Base-by-base conservation (phyloP, 2,888 invertebrate genomes). In the Platycnemis pennipes region DNA sequence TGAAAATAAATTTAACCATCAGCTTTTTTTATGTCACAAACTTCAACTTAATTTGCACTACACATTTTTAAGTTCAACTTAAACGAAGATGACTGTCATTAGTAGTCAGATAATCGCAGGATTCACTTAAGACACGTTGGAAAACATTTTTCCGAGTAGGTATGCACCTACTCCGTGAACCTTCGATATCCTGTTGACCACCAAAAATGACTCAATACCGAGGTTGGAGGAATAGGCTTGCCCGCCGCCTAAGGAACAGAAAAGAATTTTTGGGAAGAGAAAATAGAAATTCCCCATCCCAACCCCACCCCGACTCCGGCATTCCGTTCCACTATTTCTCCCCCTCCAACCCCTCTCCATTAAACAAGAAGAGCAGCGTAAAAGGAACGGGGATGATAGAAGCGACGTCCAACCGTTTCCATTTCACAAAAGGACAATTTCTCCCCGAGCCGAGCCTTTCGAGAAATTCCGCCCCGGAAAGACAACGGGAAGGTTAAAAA, bases 391-490 rank as follows among this genome's bases (percentile, higher is more conserved):
- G 37, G 77, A 77, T 37, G 77, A 77, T 77, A 77, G 37, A 77
- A 77, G 77, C 31, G 77, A 63, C 91, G 91, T 91, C n/a, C 44
- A 45, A 91, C 44, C 44, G 45, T n/a, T 56, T 69, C 45, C 26
- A n/a, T 91, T 91, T 56, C 63, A 42, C 42, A 53, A 31, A 56
- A 53, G 37, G 44, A 37, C 44, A 69, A 91, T 91, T 11, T 37
- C 77, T 37, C 77, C 77, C 3, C 31, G 37, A 37, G 77, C 77
- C 77, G 37, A 63, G 63, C 63, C 63, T 63, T 63, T 63, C 63
- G 42, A 69, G 44, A 63, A 63, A 69, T 91, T 91, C 91, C 44
- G 91, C 4, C 91, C n/a, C 63, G 45, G 63, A 91, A 69, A 69
- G 37, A 69, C 45, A 22, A 31, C 91, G 91, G 56, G 42, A 42